These are phyloP conservation scores for Istiophorus platypterus DNA, from an alignment of 2,113 vertebrate genomes.

Conservation along the genomic window DNA sequence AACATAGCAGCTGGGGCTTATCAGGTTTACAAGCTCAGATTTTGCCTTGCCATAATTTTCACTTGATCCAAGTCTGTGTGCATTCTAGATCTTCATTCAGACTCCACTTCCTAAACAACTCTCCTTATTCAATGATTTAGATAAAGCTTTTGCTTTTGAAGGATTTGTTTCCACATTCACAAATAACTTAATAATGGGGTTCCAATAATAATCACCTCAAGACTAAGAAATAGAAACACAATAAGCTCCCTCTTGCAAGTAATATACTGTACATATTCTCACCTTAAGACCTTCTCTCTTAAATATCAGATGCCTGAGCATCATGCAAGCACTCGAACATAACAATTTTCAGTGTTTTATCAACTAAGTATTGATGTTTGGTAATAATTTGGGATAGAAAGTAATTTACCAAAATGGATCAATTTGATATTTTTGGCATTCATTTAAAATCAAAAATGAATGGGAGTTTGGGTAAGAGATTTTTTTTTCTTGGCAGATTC, in stretches of 20 bases:
- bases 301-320: background rate
- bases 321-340: background rate
- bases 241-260: background rate
- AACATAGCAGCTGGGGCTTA: slow-evolving; percentile 43
- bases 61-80: slow-evolving; percentile 14
- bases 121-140: background rate
- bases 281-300: background rate
- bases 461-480: background rate
- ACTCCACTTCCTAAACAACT: background rate
- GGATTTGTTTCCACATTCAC: background rate
- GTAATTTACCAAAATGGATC: background rate
- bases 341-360: background rate
- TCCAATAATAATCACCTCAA: background rate
- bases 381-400: background rate
- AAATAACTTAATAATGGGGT: background rate
- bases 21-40: slow-evolving; percentile 16
- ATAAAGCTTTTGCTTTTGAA: slow-evolving; percentile 2
- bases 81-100: background rate
- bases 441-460: background rate
- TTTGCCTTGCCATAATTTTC: background rate
- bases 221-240: background rate
- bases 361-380: background rate
- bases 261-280: background rate
- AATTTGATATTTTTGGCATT: background rate
- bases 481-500: slow-evolving; percentile 83